Conservation (phyloP, 2,113 vertebrate species). For the Raja brachyura region DNA sequence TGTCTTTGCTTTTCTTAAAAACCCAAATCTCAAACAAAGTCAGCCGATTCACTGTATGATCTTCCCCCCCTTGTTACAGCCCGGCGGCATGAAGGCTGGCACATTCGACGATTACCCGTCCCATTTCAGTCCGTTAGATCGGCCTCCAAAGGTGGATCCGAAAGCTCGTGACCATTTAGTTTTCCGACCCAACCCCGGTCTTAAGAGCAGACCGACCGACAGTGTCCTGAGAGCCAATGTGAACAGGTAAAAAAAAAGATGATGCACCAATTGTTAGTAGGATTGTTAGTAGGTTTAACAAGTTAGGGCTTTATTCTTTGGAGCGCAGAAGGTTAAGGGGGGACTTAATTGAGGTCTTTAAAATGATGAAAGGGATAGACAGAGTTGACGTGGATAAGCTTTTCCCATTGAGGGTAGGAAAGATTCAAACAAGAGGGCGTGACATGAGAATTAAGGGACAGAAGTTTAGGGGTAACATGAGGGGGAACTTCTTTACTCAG, state of each 20-base stretch:
- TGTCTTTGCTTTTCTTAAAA: neutral
- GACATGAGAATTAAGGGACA: too few relatives aligned
- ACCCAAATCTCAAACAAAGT: neutral
- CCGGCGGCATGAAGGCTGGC: conserved; percentile 74
- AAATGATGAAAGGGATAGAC: too few relatives aligned
- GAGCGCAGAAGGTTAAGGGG: too few relatives aligned
- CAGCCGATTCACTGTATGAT: neutral
- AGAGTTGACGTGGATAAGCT: too few relatives aligned
- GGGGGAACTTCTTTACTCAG: too few relatives aligned
- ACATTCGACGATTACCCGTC: conserved; percentile 66
- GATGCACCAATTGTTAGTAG: neutral
- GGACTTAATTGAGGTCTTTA: too few relatives aligned
- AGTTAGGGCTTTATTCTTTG: too few relatives aligned
- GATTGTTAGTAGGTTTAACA: too few relatives aligned
- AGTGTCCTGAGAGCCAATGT: conserved; percentile 68
- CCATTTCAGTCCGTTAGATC: conserved; percentile 57
- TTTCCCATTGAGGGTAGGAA: too few relatives aligned
- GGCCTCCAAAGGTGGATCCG: conserved; percentile 40
- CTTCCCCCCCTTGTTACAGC: conserved; percentile 47
- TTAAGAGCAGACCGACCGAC: conserved; percentile 64
- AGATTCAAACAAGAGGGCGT: too few relatives aligned
- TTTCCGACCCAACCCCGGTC: conserved; percentile 61
- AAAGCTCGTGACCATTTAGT: conserved; percentile 47
- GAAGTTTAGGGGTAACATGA: too few relatives aligned
- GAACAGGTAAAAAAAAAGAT: conserved; percentile 56